These are phyloP conservation scores for Saccopteryx leptura DNA, from an alignment of 2,113 vertebrate species.

Conservation along the genomic window DNA sequence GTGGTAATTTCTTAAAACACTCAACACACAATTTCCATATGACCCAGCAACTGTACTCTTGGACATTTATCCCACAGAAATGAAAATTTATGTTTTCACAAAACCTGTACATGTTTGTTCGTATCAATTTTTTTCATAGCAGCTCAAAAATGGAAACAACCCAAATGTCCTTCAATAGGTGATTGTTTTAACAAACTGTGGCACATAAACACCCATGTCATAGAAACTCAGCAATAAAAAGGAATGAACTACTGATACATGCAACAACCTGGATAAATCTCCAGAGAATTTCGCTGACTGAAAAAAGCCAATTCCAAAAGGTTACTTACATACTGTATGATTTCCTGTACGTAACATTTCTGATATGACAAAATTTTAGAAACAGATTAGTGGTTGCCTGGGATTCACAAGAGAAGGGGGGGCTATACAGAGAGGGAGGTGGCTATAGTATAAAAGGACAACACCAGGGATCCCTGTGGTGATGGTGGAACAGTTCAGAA, in stretches of 20 bases:
- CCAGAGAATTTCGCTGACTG: not conserved
- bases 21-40: constrained; percentile 20
- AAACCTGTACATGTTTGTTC: not conserved
- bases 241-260: not conserved
- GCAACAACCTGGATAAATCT: not conserved
- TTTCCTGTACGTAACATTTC: not conserved
- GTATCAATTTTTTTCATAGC: not conserved
- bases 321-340: not conserved
- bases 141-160: not conserved
- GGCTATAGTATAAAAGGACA: not conserved
- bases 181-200: not conserved
- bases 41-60: not conserved
- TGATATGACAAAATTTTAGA: constrained; percentile 30
- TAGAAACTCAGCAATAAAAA: not conserved
- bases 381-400: not conserved
- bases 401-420: not conserved
- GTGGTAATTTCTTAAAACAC: constrained; percentile 33
- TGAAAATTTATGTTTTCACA: not conserved
- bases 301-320: constrained; percentile 15
- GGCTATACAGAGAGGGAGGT: not conserved
- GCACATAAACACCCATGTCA: not conserved
- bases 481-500: not conserved
- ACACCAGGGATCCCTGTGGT: not conserved
- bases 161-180: not conserved
- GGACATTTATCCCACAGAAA: constrained; percentile 35